Conservation (phyloP, 53 echinoderm and acorn worm species). For the Holothuria scabra region DNA sequence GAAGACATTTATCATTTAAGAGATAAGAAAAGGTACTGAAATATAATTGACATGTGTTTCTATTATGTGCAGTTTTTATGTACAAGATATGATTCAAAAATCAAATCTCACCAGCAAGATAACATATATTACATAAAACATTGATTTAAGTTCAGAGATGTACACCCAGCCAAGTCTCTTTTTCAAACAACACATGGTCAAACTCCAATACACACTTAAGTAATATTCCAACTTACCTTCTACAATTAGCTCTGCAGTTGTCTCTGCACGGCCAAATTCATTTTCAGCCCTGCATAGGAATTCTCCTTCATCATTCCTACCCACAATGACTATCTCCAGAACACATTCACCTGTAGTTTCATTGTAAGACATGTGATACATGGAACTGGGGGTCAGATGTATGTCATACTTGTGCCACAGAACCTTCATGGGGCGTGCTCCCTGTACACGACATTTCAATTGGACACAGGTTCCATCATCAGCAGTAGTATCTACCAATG, state of each 20-base stretch:
- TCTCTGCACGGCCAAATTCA: constrained; percentile 69
- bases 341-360: constrained; percentile 73
- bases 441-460: constrained; percentile 74
- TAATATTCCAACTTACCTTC: constrained; percentile 60
- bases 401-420: constrained; percentile 88
- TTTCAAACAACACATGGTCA: too few relatives aligned
- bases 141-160: too few relatives aligned
- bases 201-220: too few relatives aligned
- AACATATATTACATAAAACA: too few relatives aligned
- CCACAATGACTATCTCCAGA: constrained; percentile 76
- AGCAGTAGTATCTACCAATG: constrained; percentile 68
- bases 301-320: constrained; percentile 79
- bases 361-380: constrained; percentile 52
- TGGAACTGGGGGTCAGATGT: constrained; percentile 54
- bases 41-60: too few relatives aligned
- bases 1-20: too few relatives aligned
- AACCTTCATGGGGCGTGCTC: constrained; percentile 70
- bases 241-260: constrained; percentile 76
- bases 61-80: too few relatives aligned
- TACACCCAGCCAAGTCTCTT: too few relatives aligned
- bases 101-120: too few relatives aligned
- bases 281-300: constrained; percentile 84
- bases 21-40: too few relatives aligned
- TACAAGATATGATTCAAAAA: too few relatives aligned
- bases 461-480: constrained; percentile 76